Conservation (phyloP, 2,113 vertebrate genomes). For the Spea bombifrons region DNA sequence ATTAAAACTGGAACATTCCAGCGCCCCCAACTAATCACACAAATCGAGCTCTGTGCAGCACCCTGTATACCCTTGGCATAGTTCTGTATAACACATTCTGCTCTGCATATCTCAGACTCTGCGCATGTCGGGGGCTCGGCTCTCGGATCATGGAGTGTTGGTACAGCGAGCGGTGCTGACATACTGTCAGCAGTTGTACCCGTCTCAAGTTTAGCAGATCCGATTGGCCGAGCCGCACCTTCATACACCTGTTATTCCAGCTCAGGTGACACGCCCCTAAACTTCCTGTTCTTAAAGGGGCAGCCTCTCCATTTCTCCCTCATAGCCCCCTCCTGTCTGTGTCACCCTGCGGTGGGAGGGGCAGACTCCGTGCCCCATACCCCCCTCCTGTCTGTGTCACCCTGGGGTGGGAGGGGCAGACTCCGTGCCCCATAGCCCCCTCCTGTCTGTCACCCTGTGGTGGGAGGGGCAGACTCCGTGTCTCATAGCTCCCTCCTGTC, state of each 20-base stretch:
- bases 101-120: too few species aligned
- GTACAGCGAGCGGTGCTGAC: background rate
- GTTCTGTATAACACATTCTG: too few species aligned
- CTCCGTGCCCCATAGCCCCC: background rate
- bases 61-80: too few species aligned
- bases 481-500: background rate
- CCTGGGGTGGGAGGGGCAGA: constrained; percentile 11
- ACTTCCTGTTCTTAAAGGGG: background rate
- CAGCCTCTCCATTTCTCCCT: background rate
- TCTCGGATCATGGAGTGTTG: too few species aligned
- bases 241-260: constrained; percentile 15
- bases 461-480: constrained; percentile 3
- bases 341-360: background rate
- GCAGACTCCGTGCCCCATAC: background rate
- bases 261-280: background rate
- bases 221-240: constrained; percentile 20
- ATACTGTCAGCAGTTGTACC: background rate
- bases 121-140: too few species aligned
- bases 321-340: background rate
- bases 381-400: background rate
- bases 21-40: too few species aligned
- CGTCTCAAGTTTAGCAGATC: background rate
- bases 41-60: too few species aligned
- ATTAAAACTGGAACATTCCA: too few species aligned
- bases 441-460: constrained; percentile 5